Conservation (phyloP, 1,140 invertebrate species). For the Rhyacophila brunnea region DNA sequence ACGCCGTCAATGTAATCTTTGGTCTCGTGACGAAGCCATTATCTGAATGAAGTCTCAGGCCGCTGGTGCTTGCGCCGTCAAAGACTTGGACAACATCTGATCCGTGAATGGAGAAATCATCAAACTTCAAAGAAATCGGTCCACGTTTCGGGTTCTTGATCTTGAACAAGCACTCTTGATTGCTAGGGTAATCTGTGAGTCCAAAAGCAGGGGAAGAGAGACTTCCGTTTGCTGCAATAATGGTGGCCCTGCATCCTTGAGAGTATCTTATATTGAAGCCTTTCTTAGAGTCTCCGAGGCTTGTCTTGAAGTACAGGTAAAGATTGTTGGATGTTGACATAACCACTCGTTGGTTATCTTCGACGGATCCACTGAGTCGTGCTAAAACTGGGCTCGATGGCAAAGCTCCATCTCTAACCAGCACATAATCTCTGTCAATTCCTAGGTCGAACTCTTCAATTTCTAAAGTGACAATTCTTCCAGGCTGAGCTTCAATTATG, state of each 20-base stretch:
- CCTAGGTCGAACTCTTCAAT: slow-evolving; percentile 89
- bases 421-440: slow-evolving; percentile 79
- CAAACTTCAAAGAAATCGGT: slow-evolving; percentile 84
- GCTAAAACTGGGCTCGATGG: slow-evolving; percentile 83
- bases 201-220: slow-evolving; percentile 85
- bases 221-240: slow-evolving; percentile 78
- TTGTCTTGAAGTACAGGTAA: slow-evolving; percentile 91
- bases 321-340: slow-evolving; percentile 87
- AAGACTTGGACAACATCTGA: slow-evolving; percentile 88
- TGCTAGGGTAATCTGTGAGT: slow-evolving; percentile 82
- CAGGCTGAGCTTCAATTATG: slow-evolving; percentile 83
- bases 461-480: slow-evolving; percentile 84
- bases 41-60: slow-evolving; percentile 82
- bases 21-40: slow-evolving; percentile 86
- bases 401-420: slow-evolving; percentile 85
- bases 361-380: slow-evolving; percentile 72
- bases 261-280: slow-evolving; percentile 91
- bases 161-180: slow-evolving; percentile 87
- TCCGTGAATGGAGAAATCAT: slow-evolving; percentile 80
- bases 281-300: slow-evolving; percentile 79
- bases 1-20: slow-evolving; percentile 86
- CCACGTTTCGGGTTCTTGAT: slow-evolving; percentile 81
- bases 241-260: slow-evolving; percentile 82
- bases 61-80: slow-evolving; percentile 83
- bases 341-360: slow-evolving; percentile 79